Evolutionary conservation across 92 coral and sea anemone species (phyloP).

Genomic region (Actinostola sp.): DNA sequence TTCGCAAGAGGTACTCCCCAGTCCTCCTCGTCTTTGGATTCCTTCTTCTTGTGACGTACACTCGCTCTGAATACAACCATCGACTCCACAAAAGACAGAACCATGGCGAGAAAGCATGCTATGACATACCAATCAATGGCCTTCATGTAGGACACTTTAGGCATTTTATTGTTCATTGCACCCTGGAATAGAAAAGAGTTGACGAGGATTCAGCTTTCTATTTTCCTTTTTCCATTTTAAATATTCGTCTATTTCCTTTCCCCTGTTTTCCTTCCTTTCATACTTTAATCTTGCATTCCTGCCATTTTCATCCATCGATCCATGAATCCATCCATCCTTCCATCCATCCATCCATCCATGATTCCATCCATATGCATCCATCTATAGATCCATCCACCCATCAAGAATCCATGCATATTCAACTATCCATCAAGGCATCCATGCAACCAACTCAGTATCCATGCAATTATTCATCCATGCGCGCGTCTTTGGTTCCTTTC

Average conservation of each 20-base stretch:
- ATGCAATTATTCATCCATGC: no score
- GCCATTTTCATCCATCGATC: no score
- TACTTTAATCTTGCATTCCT: no score
- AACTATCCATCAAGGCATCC: no score
- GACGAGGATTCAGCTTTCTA: no score
- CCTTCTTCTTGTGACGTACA: constrained; percentile 21
- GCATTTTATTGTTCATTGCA: constrained; percentile 92
- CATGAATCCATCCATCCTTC: no score
- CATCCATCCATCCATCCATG: no score
- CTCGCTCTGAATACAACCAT: constrained; percentile 45
- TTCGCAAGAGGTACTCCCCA: constrained; percentile 35
- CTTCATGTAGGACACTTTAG: constrained; percentile 90
- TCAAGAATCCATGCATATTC: no score
- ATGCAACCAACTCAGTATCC: no score
- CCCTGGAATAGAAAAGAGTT: constrained; percentile 10
- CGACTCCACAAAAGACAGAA: constrained; percentile 53
- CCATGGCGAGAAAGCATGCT: constrained; percentile 48
- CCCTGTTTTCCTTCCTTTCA: background rate
- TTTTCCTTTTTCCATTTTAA: background rate
- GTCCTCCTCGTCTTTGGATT: constrained; percentile 30
- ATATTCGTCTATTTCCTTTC: background rate
- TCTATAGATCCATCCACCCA: no score
- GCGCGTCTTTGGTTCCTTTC: no score
- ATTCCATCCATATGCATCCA: no score
- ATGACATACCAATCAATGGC: constrained; percentile 92